Conservation (phyloP, 2,888 invertebrate species). For the Catocala fraxini region DNA sequence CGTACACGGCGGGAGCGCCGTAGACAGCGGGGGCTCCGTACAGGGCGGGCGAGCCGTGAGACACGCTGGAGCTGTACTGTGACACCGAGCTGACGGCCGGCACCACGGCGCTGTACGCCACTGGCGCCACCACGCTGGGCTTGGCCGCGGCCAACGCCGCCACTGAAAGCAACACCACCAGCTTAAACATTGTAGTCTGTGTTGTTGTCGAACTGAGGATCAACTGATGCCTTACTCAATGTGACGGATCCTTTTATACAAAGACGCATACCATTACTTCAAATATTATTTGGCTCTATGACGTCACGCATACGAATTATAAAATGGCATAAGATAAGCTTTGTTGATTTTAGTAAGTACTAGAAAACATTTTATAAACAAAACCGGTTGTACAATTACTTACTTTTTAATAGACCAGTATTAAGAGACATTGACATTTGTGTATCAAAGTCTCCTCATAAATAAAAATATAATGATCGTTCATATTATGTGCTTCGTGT, state of each 20-base stretch:
- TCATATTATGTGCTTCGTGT: too few species aligned
- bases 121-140: slow-evolving; percentile 67
- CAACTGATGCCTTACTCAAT: slow-evolving; percentile 72
- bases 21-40: slow-evolving; percentile 57
- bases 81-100: slow-evolving; percentile 40
- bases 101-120: slow-evolving; percentile 62
- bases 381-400: background rate
- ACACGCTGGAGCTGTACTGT: slow-evolving; percentile 20
- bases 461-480: too few species aligned
- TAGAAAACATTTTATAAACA: background rate
- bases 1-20: slow-evolving; percentile 65
- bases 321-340: background rate
- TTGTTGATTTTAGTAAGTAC: too few species aligned
- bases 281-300: background rate
- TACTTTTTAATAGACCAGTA: background rate
- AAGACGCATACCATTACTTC: background rate
- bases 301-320: slow-evolving; percentile 4
- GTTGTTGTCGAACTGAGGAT: slow-evolving; percentile 71
- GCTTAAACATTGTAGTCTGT: slow-evolving; percentile 84
- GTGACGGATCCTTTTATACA: slow-evolving; percentile 75
- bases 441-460: background rate
- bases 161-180: slow-evolving; percentile 89
- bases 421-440: background rate
- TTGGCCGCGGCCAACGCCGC: slow-evolving; percentile 88
- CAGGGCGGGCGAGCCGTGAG: slow-evolving; percentile 66